Percentiles rank a stretch among this genome's conserved stretches.
Evolutionary conservation across 2,888 invertebrate species (phyloP).

Genomic region (Strigamia crassipes): DNA sequence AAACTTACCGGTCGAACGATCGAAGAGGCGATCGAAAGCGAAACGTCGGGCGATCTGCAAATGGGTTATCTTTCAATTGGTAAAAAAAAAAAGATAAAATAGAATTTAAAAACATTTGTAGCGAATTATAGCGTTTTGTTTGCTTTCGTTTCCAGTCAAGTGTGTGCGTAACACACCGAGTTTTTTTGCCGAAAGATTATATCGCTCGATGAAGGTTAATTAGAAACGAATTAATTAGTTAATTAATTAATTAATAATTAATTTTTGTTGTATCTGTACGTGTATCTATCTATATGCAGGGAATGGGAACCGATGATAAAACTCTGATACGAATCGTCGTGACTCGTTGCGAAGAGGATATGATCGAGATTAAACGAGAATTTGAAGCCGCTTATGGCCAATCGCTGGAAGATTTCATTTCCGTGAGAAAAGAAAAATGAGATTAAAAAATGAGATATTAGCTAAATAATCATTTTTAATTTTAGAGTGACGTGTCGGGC

Average conservation of each 20-base stretch:
- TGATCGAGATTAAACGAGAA: conserved; percentile 49
- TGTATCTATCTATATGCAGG: conserved; percentile 53
- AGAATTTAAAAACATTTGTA: no score
- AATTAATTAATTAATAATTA: not conserved
- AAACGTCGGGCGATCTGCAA: conserved; percentile 57
- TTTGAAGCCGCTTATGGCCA: conserved; percentile 47
- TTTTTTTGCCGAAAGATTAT: conserved; percentile 60
- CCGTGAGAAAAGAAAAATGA: conserved; percentile 45
- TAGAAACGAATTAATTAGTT: not conserved
- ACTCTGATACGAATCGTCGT: conserved; percentile 58
- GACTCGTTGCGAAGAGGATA: conserved; percentile 49
- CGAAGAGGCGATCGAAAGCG: conserved; percentile 55
- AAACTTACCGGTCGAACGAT: conserved; percentile 57
- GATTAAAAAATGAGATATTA: not conserved
- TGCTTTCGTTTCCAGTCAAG: conserved; percentile 55
- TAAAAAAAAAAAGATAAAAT: conserved; percentile 51
- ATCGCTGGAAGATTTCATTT: conserved; percentile 45
- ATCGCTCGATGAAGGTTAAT: conserved; percentile 57
- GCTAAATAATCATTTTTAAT: not conserved
- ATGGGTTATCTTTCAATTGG: conserved; percentile 58
- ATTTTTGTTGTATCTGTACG: not conserved
- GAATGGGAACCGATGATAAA: conserved; percentile 60
- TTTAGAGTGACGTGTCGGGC: not conserved
- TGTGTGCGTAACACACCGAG: conserved; percentile 56
- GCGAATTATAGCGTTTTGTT: no score